Evolutionary conservation across 1,140 invertebrate genomes (phyloP).

Genomic region (Prorops nasuta): DNA sequence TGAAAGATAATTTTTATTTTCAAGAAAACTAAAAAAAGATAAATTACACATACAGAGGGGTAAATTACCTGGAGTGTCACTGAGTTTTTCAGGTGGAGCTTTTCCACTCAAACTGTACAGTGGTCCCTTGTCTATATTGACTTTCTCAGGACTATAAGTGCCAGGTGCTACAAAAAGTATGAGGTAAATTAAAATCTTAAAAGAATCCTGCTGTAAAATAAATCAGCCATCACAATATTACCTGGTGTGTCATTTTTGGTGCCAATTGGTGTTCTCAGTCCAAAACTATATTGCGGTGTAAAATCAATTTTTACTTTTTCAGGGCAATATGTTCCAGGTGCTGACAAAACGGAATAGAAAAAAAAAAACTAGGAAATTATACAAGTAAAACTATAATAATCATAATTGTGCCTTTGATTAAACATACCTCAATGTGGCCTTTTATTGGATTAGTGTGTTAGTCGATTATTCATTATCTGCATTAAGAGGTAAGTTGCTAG

Average conservation of each 20-base stretch:
- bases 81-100: slow-evolving; percentile 52
- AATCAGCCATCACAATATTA: slow-evolving; percentile 24
- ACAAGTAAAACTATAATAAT: too few relatives aligned
- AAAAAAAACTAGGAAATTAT: too few relatives aligned
- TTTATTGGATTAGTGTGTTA: too few relatives aligned
- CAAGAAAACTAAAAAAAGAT: slow-evolving; percentile 50
- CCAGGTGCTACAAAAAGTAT: slow-evolving; percentile 24
- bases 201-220: slow-evolving; percentile 53
- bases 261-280: slow-evolving; percentile 24
- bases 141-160: slow-evolving; percentile 43
- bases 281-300: slow-evolving; percentile 29
- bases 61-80: slow-evolving; percentile 58
- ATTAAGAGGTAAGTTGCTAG: too few relatives aligned
- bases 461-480: too few relatives aligned
- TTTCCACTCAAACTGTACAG: slow-evolving; percentile 61
- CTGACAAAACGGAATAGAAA: slow-evolving; percentile 46
- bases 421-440: too few relatives aligned
- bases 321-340: slow-evolving; percentile 32
- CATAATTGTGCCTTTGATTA: too few relatives aligned
- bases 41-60: background rate
- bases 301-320: slow-evolving; percentile 27
- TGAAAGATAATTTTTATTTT: slow-evolving; percentile 59
- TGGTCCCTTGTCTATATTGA: slow-evolving; percentile 62
- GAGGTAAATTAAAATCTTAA: slow-evolving; percentile 58
- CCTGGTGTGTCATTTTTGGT: slow-evolving; percentile 36